phyloP scores from a whole-genome alignment of 2,113 vertebrate species.

The Pseudorasbora parva region DNA sequence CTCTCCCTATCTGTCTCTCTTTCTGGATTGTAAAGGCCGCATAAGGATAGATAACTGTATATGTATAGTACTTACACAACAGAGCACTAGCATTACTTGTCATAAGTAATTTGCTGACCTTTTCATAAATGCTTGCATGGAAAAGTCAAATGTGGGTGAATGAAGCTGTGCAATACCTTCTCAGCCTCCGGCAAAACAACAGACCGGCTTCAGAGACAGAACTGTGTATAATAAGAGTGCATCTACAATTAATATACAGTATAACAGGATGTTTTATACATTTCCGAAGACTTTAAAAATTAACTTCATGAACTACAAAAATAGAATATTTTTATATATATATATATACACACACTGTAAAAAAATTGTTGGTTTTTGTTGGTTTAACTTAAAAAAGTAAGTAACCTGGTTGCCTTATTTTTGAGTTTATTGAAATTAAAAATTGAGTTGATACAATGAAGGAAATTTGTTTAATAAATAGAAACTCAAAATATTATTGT shows the following conservation, averaged over 20 bases:
- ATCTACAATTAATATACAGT: not conserved
- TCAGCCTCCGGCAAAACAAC: not conserved
- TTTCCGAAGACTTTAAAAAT: too few relatives aligned
- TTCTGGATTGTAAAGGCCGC: not conserved
- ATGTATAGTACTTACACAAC: constrained; percentile 3
- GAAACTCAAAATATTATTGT: too few relatives aligned
- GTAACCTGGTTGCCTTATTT: too few relatives aligned
- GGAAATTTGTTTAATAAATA: too few relatives aligned
- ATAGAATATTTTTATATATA: too few relatives aligned
- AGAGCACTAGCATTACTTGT: not conserved
- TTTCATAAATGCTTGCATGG: constrained; percentile 24
- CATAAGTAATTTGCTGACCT: constrained; percentile 25
- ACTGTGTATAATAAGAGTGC: not conserved
- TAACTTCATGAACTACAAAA: too few relatives aligned
- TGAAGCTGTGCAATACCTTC: constrained; percentile 2
- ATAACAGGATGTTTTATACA: not conserved
- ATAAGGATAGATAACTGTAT: not conserved
- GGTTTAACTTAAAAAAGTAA: too few relatives aligned
- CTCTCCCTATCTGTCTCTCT: not conserved
- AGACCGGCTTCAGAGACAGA: constrained; percentile 7
- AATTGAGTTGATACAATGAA: too few relatives aligned
- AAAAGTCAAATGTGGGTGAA: constrained; percentile 23
- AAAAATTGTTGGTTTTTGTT: too few relatives aligned
- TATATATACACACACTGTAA: too few relatives aligned
- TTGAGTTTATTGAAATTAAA: too few relatives aligned